phyloP scores from a whole-genome alignment of 2,797 vertebrate species.

The Apogon talboti region DNA sequence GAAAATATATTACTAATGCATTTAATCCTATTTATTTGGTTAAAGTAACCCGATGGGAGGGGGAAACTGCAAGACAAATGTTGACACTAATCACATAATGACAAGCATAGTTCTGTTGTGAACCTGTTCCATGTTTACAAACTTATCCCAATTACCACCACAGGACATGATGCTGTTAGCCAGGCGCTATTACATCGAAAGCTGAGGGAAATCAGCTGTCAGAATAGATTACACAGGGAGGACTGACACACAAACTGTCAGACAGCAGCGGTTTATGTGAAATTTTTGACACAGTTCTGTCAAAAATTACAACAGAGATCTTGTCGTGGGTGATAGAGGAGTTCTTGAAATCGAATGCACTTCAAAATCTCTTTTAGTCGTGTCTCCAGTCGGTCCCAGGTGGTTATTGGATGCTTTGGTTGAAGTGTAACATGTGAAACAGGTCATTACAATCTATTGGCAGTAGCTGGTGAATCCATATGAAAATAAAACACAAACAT shows the following conservation, averaged over 20 bases:
- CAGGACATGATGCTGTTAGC: background rate
- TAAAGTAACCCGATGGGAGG: conserved; percentile 11
- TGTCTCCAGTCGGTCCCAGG: conserved; percentile 5
- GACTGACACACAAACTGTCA: background rate
- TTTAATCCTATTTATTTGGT: conserved; percentile 41
- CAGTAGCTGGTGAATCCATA: conserved; percentile 44
- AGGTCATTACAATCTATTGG: conserved; percentile 42
- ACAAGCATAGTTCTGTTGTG: conserved; percentile 30
- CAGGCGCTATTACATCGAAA: conserved; percentile 14
- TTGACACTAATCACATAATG: conserved; percentile 40
- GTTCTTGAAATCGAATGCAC: too few relatives aligned
- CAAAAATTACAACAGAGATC: too few relatives aligned
- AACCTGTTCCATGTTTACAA: conserved; percentile 16
- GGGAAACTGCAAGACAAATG: conserved; percentile 26
- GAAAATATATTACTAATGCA: conserved; percentile 41
- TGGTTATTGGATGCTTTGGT: conserved; percentile 21
- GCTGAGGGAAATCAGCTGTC: background rate
- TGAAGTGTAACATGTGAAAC: conserved; percentile 37
- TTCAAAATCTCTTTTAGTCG: too few relatives aligned
- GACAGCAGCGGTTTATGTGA: background rate
- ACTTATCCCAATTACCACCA: conserved; percentile 15
- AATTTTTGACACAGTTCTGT: background rate
- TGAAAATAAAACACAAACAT: conserved; percentile 42
- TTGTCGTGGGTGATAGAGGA: too few relatives aligned
- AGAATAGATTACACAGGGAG: background rate